Conservation (phyloP, 2,888 invertebrate species). For the Drosophila affinis region DNA sequence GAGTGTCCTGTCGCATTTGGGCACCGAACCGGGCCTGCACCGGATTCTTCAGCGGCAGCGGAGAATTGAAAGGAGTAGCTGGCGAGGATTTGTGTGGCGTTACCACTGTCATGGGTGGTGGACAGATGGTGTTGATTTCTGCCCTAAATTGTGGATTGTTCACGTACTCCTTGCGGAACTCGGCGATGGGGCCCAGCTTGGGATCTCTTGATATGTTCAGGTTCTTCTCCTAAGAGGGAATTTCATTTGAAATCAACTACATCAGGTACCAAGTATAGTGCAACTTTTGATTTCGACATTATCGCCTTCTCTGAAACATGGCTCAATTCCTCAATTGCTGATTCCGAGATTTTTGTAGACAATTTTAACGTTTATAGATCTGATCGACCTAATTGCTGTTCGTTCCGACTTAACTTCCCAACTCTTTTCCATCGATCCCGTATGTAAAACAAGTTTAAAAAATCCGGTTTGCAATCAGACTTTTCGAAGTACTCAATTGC, state of each 20-base stretch:
- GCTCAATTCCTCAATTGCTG: too few species aligned
- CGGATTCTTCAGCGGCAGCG: constrained; percentile 78
- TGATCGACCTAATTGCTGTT: too few species aligned
- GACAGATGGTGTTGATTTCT: constrained; percentile 85
- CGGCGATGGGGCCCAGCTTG: constrained; percentile 85
- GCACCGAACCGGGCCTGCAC: constrained; percentile 74
- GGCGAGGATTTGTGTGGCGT: constrained; percentile 51
- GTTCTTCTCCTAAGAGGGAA: constrained; percentile 84
- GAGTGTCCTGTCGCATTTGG: constrained; percentile 83
- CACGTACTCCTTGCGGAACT: constrained; percentile 86
- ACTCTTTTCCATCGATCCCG: too few species aligned
- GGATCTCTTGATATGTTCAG: constrained; percentile 86
- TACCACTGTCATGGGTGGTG: constrained; percentile 25
- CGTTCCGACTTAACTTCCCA: too few species aligned
- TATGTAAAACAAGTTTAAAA: too few species aligned
- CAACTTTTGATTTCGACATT: too few species aligned
- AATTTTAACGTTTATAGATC: too few species aligned
- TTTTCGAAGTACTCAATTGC: too few species aligned
- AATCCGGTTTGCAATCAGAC: too few species aligned
- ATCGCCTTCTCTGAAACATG: too few species aligned
- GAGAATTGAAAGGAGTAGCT: constrained; percentile 78
- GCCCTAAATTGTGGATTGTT: constrained; percentile 85
- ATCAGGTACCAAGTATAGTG: background rate
- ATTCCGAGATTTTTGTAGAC: too few species aligned
- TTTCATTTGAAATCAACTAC: background rate